These are phyloP conservation scores for Strix aluco DNA, from an alignment of 2,113 vertebrate genomes.

Conservation along the genomic window DNA sequence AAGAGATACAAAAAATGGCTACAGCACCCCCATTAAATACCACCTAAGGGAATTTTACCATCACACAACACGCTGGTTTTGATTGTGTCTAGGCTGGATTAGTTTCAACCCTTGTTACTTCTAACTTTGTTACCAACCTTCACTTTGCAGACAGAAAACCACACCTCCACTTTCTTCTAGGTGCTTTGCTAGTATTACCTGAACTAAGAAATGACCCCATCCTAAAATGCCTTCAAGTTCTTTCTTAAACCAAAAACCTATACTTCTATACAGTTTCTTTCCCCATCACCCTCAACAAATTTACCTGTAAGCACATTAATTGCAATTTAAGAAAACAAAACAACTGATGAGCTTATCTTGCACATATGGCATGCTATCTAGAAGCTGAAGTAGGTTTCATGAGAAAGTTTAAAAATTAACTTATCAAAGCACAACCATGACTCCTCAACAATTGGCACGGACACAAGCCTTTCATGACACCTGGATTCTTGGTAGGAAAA, in stretches of 20 bases:
- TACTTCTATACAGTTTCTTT: neutral
- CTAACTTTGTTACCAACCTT: neutral
- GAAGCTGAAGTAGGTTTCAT: neutral
- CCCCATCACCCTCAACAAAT: neutral
- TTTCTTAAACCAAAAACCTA: neutral
- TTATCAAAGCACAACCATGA: neutral
- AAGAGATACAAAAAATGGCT: neutral
- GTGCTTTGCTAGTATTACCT: neutral
- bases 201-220: neutral
- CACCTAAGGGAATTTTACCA: neutral
- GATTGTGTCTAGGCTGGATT: neutral
- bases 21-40: neutral
- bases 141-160: neutral
- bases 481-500: neutral
- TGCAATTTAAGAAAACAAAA: neutral
- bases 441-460: neutral
- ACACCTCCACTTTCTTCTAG: neutral
- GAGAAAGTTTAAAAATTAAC: conserved; percentile 46
- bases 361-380: neutral
- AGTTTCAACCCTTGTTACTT: neutral
- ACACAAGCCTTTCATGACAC: neutral
- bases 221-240: neutral
- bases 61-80: neutral
- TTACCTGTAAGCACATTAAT: neutral
- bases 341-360: neutral